Evolutionary conservation across 2,113 vertebrate species (phyloP).

Genomic region (human (Homo sapiens)): DNA sequence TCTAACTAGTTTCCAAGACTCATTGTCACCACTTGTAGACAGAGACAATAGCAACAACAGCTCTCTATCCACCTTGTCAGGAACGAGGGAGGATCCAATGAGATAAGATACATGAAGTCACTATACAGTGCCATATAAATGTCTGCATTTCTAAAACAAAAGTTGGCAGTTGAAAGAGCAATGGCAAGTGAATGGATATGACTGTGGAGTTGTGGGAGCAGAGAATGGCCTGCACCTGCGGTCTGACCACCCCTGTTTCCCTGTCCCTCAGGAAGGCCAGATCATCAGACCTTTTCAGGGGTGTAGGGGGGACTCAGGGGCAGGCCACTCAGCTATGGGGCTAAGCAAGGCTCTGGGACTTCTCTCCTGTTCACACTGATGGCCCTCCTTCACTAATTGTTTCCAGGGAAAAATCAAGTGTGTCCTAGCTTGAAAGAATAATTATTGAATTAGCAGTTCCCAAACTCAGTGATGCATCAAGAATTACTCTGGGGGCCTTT

Average conservation of each 20-base stretch:
- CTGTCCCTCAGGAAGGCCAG: not conserved
- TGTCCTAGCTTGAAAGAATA: not conserved
- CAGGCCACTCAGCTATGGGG: no score
- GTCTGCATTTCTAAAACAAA: not conserved
- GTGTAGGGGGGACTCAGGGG: not conserved
- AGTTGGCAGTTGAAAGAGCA: not conserved
- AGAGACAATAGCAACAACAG: no score
- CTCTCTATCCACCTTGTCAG: accelerated
- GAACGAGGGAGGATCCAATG: not conserved
- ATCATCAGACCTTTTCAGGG: not conserved
- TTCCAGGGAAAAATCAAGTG: not conserved
- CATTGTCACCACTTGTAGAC: not conserved
- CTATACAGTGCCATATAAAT: not conserved
- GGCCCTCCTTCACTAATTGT: not conserved
- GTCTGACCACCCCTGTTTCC: not conserved
- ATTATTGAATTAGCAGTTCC: not conserved
- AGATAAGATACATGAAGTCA: not conserved
- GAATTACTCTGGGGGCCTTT: not conserved
- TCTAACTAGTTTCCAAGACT: not conserved
- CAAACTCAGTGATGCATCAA: not conserved
- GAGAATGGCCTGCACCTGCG: not conserved
- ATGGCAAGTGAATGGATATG: not conserved
- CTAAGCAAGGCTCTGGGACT: not conserved
- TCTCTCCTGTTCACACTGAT: not conserved
- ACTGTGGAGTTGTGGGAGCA: not conserved